These are phyloP conservation scores for Parasteatoda tepidariorum DNA, from an alignment of 1,140 invertebrate species.

Conservation along the genomic window DNA sequence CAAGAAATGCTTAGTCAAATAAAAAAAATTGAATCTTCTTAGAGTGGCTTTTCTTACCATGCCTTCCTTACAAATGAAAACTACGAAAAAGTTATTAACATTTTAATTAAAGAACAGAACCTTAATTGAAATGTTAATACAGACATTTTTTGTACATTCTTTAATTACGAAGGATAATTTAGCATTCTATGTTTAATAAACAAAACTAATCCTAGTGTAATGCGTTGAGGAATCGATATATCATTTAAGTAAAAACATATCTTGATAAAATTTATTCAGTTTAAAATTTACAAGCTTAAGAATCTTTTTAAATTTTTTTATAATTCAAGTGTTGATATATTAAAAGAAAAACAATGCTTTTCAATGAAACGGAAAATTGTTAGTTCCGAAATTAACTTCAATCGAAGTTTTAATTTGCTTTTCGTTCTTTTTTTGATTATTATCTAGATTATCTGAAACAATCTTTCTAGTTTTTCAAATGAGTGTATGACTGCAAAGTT, in stretches of 20 bases:
- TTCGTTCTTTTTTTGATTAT: background rate
- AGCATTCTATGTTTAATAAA: slow-evolving; percentile 45
- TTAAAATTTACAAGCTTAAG: slow-evolving; percentile 37
- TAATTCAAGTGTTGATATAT: background rate
- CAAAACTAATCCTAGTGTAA: slow-evolving; percentile 48
- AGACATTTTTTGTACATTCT: slow-evolving; percentile 34
- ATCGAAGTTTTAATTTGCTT: slow-evolving; percentile 40
- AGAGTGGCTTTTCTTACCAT: slow-evolving; percentile 7
- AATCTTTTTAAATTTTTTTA: slow-evolving; percentile 15
- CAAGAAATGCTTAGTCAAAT: slow-evolving; percentile 24
- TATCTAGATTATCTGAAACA: slow-evolving; percentile 8
- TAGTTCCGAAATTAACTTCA: slow-evolving; percentile 47
- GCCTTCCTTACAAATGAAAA: slow-evolving; percentile 48
- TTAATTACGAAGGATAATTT: slow-evolving; percentile 48
- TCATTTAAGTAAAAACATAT: slow-evolving; percentile 30
- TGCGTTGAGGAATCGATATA: slow-evolving; percentile 42
- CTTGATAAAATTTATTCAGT: slow-evolving; percentile 48
- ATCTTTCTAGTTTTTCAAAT: slow-evolving; percentile 1
- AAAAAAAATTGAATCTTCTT: slow-evolving; percentile 46
- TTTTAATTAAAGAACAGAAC: slow-evolving; percentile 60
- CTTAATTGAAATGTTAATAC: slow-evolving; percentile 61
- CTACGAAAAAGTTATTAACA: slow-evolving; percentile 60
- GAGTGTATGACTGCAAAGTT: background rate
- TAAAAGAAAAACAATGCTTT: background rate
- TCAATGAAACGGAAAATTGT: background rate